Evolutionary conservation across 2,113 vertebrate species (phyloP).

Genomic region (Mus spicilegus): DNA sequence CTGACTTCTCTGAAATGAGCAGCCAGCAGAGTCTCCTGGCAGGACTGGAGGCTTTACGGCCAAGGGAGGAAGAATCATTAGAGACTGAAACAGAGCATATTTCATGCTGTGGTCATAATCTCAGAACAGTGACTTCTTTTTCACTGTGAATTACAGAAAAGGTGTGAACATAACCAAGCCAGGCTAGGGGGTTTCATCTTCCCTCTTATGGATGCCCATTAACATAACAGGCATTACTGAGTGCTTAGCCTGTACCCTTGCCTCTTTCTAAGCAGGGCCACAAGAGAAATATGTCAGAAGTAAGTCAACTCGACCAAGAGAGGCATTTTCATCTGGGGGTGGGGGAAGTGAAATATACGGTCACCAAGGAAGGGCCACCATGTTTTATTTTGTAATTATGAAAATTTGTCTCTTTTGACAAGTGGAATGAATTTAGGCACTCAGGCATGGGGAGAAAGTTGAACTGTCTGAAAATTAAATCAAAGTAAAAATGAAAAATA

Average conservation of each 20-base stretch:
- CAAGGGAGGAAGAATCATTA: conserved; percentile 17
- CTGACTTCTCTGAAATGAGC: conserved; percentile 7
- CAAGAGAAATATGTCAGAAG: conserved; percentile 51
- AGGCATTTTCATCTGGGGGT: conserved; percentile 64
- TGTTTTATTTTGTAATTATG: conserved; percentile 88
- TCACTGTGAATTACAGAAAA: conserved; percentile 49
- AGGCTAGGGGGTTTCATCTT: conserved; percentile 37
- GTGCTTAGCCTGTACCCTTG: conserved; percentile 35
- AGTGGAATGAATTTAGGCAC: conserved; percentile 89
- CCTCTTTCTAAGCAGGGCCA: conserved; percentile 19
- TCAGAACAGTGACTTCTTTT: conserved; percentile 16
- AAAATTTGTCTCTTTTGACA: conserved; percentile 89
- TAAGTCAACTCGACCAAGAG: conserved; percentile 62
- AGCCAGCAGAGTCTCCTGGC: not conserved
- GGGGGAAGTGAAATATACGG: conserved; percentile 76
- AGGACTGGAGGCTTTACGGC: not conserved
- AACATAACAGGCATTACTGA: conserved; percentile 74
- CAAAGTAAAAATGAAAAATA: conserved; percentile 90
- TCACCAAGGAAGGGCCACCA: conserved; percentile 82
- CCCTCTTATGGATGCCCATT: conserved; percentile 64
- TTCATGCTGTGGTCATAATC: not conserved
- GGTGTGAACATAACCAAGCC: not conserved
- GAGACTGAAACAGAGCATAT: not conserved
- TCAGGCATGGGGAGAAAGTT: conserved; percentile 88
- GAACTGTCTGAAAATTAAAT: conserved; percentile 91